Base-by-base conservation (phyloP, 2,113 vertebrate species). In the Atractosteus spatula region DNA sequence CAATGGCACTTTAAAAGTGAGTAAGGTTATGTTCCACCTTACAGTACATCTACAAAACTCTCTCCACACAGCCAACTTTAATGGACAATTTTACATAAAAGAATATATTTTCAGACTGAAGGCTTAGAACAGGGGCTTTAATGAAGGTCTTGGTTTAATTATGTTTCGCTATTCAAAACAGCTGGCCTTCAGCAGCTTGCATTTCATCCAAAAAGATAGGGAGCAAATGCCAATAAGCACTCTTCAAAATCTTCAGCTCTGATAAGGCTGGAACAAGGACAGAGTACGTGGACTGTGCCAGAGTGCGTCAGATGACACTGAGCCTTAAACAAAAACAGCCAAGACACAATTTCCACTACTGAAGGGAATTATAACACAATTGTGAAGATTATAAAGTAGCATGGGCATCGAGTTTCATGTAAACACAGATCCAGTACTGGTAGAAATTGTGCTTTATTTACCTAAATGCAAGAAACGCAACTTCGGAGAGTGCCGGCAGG, bases 21-120 rank as follows among this genome's bases (percentile, higher is more conserved):
- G 81, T 87, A 90, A 89, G 87, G 89, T 89, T 89, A 83, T 83
- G 78, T 81, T 82, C 82, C 79, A 83, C 81, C 86, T 88, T 29
- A 29, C 29, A 29, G 29, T 77, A 86, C 84, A 88, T 86, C 81
- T 78, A 75, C 78, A 85, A 77, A 78, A 72, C 69, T 12, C 74
- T 75, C 77, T 77, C 68, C 70, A 74, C 72, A 72, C 71, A 43
- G 76, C 84, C 47, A 64, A 43, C 70, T 57, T 86, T 83, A 86
- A 86, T 83, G 82, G 79, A 76, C 80, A 51, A 68, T 79, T 80
- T 80, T 77, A 87, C 85, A 89, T 78, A 90, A 87, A 85, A 81
- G 41, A 67, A 11, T 13, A 42, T 74, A 66, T 83, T 82, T 84
- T 81, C 74, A 86, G 73, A 68, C 45, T 43, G 69, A 55, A 14